Percentiles rank a stretch among this genome's conserved stretches.
phyloP scores from a whole-genome alignment of 2,888 invertebrate genomes.

The Tipula helvola region DNA sequence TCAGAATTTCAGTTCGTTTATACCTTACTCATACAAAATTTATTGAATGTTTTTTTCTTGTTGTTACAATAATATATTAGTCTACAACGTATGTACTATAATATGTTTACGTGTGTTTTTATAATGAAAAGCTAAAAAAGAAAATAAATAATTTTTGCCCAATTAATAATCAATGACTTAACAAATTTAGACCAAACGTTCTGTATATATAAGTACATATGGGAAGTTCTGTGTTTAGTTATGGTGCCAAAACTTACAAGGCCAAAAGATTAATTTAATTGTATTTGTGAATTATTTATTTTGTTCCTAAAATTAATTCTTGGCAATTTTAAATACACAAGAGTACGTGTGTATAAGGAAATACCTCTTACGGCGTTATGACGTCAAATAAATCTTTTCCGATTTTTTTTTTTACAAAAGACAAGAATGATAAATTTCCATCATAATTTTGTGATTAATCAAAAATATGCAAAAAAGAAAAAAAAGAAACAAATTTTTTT shows the following conservation, averaged over 20 bases:
- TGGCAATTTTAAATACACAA: neutral
- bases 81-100: neutral
- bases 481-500: neutral
- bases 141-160: neutral
- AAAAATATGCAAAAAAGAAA: neutral
- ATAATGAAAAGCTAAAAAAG: neutral
- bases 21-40: neutral
- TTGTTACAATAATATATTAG: neutral
- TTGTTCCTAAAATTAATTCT: neutral
- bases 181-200: neutral
- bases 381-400: neutral
- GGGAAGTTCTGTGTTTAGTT: neutral
- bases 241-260: neutral
- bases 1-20: neutral
- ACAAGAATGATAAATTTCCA: neutral
- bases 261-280: neutral
- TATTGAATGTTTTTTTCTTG: neutral
- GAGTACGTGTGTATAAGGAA: neutral
- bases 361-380: neutral
- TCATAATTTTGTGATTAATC: neutral
- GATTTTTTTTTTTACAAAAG: neutral
- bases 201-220: neutral
- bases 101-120: neutral
- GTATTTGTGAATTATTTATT: neutral
- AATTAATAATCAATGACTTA: neutral